These are phyloP conservation scores for Aurelia coerulea DNA, from an alignment of 30 jellyfish, hydroid and myxozoan genomes.

Conservation along the genomic window DNA sequence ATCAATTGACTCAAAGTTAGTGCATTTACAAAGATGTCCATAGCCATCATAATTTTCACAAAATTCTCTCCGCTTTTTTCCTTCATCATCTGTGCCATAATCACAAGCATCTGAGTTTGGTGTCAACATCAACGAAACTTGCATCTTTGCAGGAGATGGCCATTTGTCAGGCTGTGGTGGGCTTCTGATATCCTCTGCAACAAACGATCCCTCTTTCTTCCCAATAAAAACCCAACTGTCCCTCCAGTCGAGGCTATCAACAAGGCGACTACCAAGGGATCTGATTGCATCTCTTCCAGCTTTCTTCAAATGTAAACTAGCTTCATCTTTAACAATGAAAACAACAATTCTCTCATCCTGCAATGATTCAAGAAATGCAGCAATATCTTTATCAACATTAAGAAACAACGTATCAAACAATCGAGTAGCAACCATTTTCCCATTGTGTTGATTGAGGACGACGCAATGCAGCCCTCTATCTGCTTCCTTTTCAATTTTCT, in stretches of 20 bases:
- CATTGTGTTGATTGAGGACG: constrained; percentile 73
- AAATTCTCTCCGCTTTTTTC: constrained; percentile 60
- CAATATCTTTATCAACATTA: constrained; percentile 68
- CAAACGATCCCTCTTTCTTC: not conserved
- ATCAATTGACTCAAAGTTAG: constrained; percentile 78
- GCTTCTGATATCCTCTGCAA: no score
- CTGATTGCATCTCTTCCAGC: not conserved
- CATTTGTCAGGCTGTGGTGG: no score
- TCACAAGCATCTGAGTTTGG: constrained; percentile 33
- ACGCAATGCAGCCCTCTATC: constrained; percentile 73
- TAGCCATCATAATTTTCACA: constrained; percentile 93
- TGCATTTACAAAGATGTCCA: constrained; percentile 92
- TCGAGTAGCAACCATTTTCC: constrained; percentile 80
- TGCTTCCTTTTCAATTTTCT: constrained; percentile 18
- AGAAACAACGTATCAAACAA: constrained; percentile 64
- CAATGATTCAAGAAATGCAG: constrained; percentile 51
- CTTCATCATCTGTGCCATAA: constrained; percentile 64
- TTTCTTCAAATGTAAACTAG: not conserved
- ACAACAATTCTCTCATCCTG: constrained; percentile 83
- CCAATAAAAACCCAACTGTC: not conserved
- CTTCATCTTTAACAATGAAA: constrained; percentile 50
- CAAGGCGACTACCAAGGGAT: not conserved
- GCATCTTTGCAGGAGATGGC: no score
- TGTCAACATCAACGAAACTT: no score
- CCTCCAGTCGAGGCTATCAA: not conserved